phyloP scores from a whole-genome alignment of 2,797 vertebrate genomes.

The Anisognathus igniventris region DNA sequence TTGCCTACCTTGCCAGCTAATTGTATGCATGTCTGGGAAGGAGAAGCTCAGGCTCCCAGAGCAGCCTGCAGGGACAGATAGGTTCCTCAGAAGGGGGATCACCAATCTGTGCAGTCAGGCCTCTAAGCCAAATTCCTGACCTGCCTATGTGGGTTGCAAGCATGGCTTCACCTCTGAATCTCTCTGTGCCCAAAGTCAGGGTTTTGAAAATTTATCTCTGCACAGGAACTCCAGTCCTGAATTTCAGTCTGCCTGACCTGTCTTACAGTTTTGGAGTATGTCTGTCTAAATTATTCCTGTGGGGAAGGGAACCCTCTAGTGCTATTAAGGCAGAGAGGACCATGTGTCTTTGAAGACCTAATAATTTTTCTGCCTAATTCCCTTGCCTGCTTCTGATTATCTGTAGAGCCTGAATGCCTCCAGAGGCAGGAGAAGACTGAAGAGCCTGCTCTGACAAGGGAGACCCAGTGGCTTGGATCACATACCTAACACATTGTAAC shows the following conservation, averaged over 20 bases:
- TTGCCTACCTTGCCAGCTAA: background rate
- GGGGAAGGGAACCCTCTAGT: background rate
- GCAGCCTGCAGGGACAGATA: background rate
- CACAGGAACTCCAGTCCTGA: background rate
- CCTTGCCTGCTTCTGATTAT: background rate
- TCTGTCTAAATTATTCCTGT: background rate
- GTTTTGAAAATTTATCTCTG: background rate
- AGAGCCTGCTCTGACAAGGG: background rate
- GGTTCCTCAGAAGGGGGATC: background rate
- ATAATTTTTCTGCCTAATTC: background rate
- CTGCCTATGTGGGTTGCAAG: background rate
- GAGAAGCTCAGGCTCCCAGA: background rate
- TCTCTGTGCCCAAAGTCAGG: accelerated
- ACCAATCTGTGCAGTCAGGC: background rate
- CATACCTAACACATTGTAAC: background rate
- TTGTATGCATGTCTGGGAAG: background rate
- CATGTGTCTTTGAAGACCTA: background rate
- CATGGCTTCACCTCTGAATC: background rate
- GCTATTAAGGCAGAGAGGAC: background rate
- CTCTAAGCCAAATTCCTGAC: background rate
- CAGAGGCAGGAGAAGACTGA: background rate
- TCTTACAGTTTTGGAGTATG: background rate
- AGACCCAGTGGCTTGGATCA: background rate
- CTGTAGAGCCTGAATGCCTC: background rate
- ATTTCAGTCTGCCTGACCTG: background rate